Evolutionary conservation across 2,888 invertebrate species (phyloP), one percentile per base, ranked within the genome.

Genomic region (Scaptodrosophila latifasciaeformis): DNA sequence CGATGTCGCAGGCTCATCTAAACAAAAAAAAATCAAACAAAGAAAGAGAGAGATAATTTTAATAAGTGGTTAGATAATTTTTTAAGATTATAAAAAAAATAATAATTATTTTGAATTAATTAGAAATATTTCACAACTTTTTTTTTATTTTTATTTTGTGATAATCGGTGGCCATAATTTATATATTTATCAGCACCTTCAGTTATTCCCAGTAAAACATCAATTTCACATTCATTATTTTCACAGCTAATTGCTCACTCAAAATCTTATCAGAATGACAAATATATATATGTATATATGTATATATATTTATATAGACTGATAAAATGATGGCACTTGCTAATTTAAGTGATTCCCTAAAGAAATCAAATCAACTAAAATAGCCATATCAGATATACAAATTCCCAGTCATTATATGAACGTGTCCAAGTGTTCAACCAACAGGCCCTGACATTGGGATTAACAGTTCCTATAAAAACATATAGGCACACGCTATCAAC

Each of bases 1-100:
- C 55, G 65, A 65, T 68, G 81, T 17, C 10, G 15, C 10, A 64
- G 84, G 76, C 80, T 84, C 86, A 85, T 86, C 86, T 86, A 57
- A 5, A 78, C n/a, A n/a, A n/a, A n/a, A n/a, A n/a, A n/a, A n/a
- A n/a, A n/a, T n/a, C n/a, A 78, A 44, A 47, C 10, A 47, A 65
- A 53, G 42, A 10, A 44, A 43, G 13, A 15, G 5, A 10, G 15
- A 46, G 1, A 37, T 10, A 19, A 42, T 19, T 13, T n/a, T n/a
- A 37, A 3, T 37, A 42, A 27, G 13, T 34, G 15, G 12, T 34
- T 13, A 6, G 3, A 9, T 19, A 27, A 27, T 15, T 10, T 29
- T 6, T 29, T 2, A 27, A 9, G 17, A 6, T 19, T 21, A 46
- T 6, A 46, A 6, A 12, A 18, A 13, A 40, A 46, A 24, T 24